Evolutionary conservation across 2,888 invertebrate genomes (phyloP), one percentile per base, ranked within the genome.

Genomic region (Drosophila borealis): DNA sequence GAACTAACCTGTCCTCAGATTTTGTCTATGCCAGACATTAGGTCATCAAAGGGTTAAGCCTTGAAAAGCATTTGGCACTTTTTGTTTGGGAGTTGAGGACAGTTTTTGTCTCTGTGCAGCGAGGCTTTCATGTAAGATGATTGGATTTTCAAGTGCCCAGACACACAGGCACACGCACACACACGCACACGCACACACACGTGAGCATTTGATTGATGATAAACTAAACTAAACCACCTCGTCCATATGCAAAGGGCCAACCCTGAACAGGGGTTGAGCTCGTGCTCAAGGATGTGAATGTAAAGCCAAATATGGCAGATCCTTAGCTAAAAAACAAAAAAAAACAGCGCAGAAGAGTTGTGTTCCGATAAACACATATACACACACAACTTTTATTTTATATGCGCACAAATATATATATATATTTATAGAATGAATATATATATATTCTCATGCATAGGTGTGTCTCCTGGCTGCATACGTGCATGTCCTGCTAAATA

Each of bases 151-250:
- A 70, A 70, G 72, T 64, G 54, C 37, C 5, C 13, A 42, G 39
- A 41, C 36, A 46, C 33, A 33, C 33, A 46, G 2, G 21, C n/a
- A 61, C n/a, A 48, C 33, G 9, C 14, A 53, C 5, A 34, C 8
- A 44, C 19, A 33, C 11, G 44, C 10, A 17, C 8, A 50, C 14
- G 45, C 8, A 36, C 36, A 54, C 17, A 37, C 10, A 46, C 4
- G 33, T 51, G 36, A 53, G 59, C 37, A 56, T 63, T 69, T 72
- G 80, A 76, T 70, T 77, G 69, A 80, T 80, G 71, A 72, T 78
- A 63, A 72, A 77, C 77, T 77, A 71, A 61, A n/a, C n/a, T n/a
- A n/a, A 65, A 67, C 50, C 66, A 67, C 49, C 49, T 60, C 60
- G 46, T 34, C 41, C 44, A 42, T 19, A 49, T 44, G 33, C 11